Evolutionary conservation across 2,113 vertebrate species (phyloP).

Genomic region (Chinchilla lanigera): DNA sequence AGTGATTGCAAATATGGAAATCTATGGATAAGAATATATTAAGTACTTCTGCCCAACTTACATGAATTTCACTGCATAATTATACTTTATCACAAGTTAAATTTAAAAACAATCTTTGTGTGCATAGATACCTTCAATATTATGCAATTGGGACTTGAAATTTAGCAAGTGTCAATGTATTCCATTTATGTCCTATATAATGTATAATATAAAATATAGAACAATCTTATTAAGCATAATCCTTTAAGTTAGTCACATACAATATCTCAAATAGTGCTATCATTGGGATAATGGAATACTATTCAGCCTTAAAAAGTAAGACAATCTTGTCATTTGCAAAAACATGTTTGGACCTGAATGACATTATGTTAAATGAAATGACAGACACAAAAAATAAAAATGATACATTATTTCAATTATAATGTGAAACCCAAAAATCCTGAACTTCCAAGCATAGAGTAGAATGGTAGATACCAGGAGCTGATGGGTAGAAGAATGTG

Average conservation of each 20-base stretch:
- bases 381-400: background rate
- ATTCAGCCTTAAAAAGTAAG: background rate
- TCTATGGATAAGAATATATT: background rate
- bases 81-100: background rate
- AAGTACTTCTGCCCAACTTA: background rate
- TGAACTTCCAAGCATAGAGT: background rate
- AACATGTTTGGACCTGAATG: background rate
- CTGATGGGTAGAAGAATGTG: background rate
- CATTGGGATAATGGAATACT: background rate
- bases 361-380: background rate
- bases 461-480: background rate
- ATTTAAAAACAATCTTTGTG: conserved; percentile 12
- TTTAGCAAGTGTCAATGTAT: background rate
- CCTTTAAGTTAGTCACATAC: background rate
- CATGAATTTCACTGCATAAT: background rate
- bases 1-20: background rate
- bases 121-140: background rate
- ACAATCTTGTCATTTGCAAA: background rate
- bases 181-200: background rate
- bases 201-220: background rate
- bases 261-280: background rate
- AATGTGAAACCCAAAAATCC: background rate
- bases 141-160: background rate
- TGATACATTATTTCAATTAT: background rate
- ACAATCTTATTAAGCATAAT: background rate